These are phyloP conservation scores for Himalopsyche tibetana DNA, from an alignment of 2,888 invertebrate genomes.

Conservation along the genomic window DNA sequence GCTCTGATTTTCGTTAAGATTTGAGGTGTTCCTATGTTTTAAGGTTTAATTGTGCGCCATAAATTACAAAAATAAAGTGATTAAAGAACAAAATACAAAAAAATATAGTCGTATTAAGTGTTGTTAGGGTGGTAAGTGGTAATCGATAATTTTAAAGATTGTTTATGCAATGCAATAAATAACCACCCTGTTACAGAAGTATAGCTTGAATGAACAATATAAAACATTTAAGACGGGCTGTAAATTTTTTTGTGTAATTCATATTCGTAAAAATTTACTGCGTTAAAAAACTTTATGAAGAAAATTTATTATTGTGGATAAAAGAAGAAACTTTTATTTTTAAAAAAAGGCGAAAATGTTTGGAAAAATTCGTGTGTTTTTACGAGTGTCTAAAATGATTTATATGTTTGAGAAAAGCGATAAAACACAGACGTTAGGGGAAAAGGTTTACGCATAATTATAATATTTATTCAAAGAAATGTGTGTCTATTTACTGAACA, in stretches of 20 bases:
- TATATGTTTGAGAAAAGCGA: slow-evolving; percentile 36
- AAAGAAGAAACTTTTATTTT: slow-evolving; percentile 20
- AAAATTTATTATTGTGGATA: slow-evolving; percentile 43
- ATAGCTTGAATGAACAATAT: slow-evolving; percentile 23
- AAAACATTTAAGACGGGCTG: slow-evolving; percentile 39
- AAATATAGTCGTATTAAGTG: no score
- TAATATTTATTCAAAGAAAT: slow-evolving; percentile 43
- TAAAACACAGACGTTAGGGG: slow-evolving; percentile 42
- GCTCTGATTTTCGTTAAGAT: no score
- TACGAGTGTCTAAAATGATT: slow-evolving; percentile 43
- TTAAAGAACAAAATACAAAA: no score
- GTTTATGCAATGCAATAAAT: not conserved
- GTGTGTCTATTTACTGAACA: slow-evolving; percentile 39
- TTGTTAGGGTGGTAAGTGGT: not conserved
- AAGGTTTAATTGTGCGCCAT: no score
- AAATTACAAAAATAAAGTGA: no score
- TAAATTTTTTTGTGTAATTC: slow-evolving; percentile 38
- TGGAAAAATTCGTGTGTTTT: slow-evolving; percentile 32
- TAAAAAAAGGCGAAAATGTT: slow-evolving; percentile 33
- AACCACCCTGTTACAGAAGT: slow-evolving; percentile 19
- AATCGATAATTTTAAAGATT: slow-evolving; percentile 5
- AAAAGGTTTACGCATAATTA: slow-evolving; percentile 42
- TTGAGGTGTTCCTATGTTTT: no score
- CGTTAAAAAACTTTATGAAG: slow-evolving; percentile 43
- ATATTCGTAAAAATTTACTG: slow-evolving; percentile 41